Evolutionary conservation across 2,888 invertebrate species (phyloP).

Genomic region (Lepidochrysops patricia): DNA sequence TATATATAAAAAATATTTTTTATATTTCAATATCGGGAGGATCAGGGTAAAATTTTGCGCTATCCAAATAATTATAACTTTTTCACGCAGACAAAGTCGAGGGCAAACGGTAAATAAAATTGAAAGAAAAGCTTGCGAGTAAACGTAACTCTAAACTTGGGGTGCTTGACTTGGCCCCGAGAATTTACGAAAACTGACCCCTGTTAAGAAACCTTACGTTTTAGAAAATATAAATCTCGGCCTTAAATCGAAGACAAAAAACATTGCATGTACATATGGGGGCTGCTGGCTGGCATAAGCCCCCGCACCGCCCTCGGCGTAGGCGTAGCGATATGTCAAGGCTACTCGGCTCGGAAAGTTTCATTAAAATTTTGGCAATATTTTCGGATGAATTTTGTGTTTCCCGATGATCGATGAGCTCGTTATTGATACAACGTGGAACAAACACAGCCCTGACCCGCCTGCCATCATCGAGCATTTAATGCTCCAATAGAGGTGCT

Average conservation of each 20-base stretch:
- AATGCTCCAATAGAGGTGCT: not conserved
- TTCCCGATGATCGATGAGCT: not conserved
- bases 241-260: not conserved
- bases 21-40: too few species aligned
- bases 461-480: too few species aligned
- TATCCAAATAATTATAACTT: too few species aligned
- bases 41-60: too few species aligned
- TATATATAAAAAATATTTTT: too few species aligned
- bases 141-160: not conserved
- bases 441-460: not conserved
- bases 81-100: too few species aligned
- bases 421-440: not conserved
- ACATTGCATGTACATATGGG: not conserved
- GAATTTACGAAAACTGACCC: not conserved
- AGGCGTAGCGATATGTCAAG: not conserved
- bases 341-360: not conserved
- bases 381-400: not conserved
- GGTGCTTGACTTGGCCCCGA: not conserved
- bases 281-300: not conserved
- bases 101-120: too few species aligned
- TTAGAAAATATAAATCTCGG: not conserved
- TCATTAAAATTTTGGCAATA: constrained; percentile 3
- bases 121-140: too few species aligned
- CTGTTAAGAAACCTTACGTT: not conserved
- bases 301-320: not conserved